Conservation (phyloP, 2,113 vertebrate genomes). For the Syrrhaptes paradoxus region DNA sequence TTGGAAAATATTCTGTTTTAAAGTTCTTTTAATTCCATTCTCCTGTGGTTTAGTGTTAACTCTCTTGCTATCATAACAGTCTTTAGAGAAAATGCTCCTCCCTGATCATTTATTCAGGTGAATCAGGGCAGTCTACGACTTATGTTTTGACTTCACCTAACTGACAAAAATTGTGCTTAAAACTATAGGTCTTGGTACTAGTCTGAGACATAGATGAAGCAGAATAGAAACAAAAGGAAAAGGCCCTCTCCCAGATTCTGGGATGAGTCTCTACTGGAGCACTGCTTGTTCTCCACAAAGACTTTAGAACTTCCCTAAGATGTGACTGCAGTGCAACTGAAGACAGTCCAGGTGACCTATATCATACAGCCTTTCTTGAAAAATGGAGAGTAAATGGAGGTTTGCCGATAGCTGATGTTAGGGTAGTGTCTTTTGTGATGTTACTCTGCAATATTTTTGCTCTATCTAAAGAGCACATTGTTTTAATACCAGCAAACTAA, state of each 20-base stretch:
- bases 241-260: neutral
- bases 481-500: slow-evolving; percentile 14
- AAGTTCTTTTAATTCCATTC: neutral
- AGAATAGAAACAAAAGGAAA: neutral
- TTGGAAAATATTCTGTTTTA: neutral
- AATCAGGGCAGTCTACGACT: neutral
- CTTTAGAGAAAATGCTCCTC: neutral
- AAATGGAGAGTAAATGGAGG: neutral
- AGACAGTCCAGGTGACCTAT: neutral
- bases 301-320: neutral
- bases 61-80: neutral
- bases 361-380: neutral
- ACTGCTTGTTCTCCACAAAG: neutral
- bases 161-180: neutral
- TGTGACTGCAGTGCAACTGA: neutral
- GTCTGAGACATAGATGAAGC: neutral
- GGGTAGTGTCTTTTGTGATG: neutral
- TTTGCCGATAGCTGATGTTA: neutral
- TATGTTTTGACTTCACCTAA: neutral
- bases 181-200: neutral
- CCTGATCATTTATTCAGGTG: neutral
- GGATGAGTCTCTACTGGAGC: neutral
- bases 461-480: neutral
- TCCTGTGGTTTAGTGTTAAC: neutral
- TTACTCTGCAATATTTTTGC: neutral